Evolutionary conservation across 2,113 vertebrate genomes (phyloP), one percentile per base, ranked within the genome.

Genomic region (Petrocephalus zakoni): DNA sequence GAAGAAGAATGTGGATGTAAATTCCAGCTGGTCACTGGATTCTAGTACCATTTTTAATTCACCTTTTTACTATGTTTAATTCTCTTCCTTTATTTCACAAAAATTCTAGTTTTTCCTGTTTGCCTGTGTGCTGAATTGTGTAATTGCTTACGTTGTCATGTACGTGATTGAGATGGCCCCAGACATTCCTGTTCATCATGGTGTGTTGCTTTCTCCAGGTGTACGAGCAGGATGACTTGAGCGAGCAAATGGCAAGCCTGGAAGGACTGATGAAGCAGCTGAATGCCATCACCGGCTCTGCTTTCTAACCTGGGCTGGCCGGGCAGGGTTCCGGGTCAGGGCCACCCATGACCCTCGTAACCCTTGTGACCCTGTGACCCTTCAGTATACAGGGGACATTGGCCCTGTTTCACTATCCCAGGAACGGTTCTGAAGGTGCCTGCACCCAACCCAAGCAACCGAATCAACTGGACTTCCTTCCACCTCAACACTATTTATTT

Each of bases 211-310:
- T 2, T 92, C 92, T 52, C 0, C 93, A 99, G 98, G 96, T 98
- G 5, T 99, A 98, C 4, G 98, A 98, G 92, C 98, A 99, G 92
- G 98, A 99, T 2, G 98, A 99, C 91, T 92, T 99, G 90, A 99
- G 98, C 11, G 98, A 99, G 92, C 97, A 99, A 95, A 99, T 99
- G 98, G 98, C 98, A 85, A 99, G 98, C 92, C 95, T 99, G 91
- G 98, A 99, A 92, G 98, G 98, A 89, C 93, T 99, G 89, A 99
- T 99, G 98, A 98, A 99, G 94, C 98, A 99, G 90, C 97, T 99
- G 64, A 99, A 99, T 0, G 98, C 98, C 90, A 99, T 99, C 93
- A 99, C 98, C 0, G 97, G 98, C 91, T 99, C 98, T 0, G 98
- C 98, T 90, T 99, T 99, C 95, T 99, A 96, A 96, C 91, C 89